phyloP scores from a whole-genome alignment of 2,888 invertebrate species.

The Cancer borealis region DNA sequence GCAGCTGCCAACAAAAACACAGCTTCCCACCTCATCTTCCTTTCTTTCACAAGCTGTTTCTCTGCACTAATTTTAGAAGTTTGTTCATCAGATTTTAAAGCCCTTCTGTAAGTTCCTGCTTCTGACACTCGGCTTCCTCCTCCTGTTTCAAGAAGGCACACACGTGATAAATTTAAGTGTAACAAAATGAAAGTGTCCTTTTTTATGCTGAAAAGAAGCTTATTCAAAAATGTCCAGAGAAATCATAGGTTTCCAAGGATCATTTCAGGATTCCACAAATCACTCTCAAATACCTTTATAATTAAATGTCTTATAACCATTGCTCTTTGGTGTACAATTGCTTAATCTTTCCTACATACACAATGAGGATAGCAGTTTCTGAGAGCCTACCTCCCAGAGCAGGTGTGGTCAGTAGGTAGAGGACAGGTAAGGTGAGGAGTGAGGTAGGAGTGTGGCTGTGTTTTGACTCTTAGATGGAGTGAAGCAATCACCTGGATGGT shows the following conservation, averaged over 20 bases:
- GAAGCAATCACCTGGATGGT: background rate
- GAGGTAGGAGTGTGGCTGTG: background rate
- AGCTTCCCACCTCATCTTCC: background rate
- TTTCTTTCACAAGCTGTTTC: background rate
- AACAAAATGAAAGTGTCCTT: background rate
- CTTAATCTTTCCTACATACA: background rate
- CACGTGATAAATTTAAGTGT: background rate
- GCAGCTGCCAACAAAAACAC: background rate
- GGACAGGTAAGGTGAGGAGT: background rate
- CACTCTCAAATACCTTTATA: background rate
- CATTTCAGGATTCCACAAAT: background rate
- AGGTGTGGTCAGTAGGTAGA: background rate
- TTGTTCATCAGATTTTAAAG: background rate
- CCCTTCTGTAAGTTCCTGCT: background rate
- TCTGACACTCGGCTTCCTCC: background rate
- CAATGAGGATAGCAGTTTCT: background rate
- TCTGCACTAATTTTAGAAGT: background rate
- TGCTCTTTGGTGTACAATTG: background rate
- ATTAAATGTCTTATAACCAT: background rate
- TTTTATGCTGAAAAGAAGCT: background rate
- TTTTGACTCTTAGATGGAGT: background rate
- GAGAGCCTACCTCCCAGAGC: background rate
- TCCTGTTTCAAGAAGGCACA: background rate
- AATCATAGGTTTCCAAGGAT: background rate
- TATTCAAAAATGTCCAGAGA: background rate